phyloP scores from a whole-genome alignment of 2,113 vertebrate species.

The Spermophilus dauricus region DNA sequence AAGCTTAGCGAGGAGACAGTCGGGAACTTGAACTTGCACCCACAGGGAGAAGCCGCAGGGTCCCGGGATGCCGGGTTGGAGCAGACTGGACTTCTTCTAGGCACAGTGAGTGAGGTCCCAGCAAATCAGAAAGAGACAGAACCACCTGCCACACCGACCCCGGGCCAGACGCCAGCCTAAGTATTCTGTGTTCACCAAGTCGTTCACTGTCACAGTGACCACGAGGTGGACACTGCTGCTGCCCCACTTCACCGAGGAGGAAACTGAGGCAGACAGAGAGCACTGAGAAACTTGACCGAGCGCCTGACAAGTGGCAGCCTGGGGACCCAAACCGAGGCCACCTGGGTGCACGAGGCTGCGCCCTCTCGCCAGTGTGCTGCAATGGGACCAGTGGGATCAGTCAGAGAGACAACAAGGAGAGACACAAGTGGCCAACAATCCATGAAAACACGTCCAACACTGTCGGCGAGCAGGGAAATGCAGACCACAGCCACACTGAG shows the following conservation, averaged over 20 bases:
- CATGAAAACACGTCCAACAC: too few relatives aligned
- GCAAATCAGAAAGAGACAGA: neutral
- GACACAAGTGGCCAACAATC: too few relatives aligned
- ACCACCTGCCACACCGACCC: fast-evolving
- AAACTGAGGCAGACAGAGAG: neutral
- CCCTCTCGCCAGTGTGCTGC: neutral
- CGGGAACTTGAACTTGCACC: neutral
- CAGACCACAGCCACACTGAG: too few relatives aligned
- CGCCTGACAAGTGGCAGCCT: neutral
- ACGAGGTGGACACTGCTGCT: too few relatives aligned
- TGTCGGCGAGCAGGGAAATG: too few relatives aligned
- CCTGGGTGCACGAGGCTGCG: fast-evolving
- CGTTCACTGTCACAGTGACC: neutral
- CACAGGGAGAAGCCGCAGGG: neutral
- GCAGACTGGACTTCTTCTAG: neutral
- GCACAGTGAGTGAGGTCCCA: neutral
- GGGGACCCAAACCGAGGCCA: neutral
- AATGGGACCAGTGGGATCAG: too few relatives aligned
- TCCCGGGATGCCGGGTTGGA: neutral
- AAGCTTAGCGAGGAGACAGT: neutral
- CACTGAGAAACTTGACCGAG: neutral
- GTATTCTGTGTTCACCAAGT: neutral
- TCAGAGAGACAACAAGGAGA: too few relatives aligned
- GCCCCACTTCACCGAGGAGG: neutral
- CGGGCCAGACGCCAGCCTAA: neutral